These are phyloP conservation scores for Lycocerus yunnanus DNA, from an alignment of 2,888 invertebrate species.

Conservation along the genomic window DNA sequence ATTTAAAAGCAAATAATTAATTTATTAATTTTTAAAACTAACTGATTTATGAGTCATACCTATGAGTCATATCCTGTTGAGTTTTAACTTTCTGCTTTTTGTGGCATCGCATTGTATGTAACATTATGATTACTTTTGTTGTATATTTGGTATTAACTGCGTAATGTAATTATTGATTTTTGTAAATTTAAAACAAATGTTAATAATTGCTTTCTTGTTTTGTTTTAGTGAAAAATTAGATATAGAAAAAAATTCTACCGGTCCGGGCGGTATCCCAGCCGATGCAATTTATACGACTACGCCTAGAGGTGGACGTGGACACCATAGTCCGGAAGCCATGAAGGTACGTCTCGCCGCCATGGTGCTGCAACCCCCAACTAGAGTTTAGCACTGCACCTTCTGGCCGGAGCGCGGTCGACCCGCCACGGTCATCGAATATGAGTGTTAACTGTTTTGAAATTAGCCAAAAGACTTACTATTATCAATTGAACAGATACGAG, in stretches of 20 bases:
- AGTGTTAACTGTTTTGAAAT: constrained; percentile 52
- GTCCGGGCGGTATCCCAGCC: constrained; percentile 68
- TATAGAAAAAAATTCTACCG: constrained; percentile 56
- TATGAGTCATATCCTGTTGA: too few species aligned
- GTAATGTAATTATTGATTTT: too few species aligned
- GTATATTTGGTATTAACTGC: too few species aligned
- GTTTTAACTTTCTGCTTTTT: too few species aligned
- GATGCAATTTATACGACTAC: constrained; percentile 74
- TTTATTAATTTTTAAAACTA: too few species aligned
- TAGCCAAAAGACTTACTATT: constrained; percentile 16
- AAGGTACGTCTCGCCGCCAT: constrained; percentile 90
- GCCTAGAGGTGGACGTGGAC: constrained; percentile 43
- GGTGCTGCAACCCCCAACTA: constrained; percentile 87
- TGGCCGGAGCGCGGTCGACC: constrained; percentile 48
- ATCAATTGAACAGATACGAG: neutral
- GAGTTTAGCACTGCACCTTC: constrained; percentile 66
- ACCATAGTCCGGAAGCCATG: constrained; percentile 71
- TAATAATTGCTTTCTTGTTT: neutral
- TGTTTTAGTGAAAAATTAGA: constrained; percentile 52
- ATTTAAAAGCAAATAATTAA: too few species aligned
- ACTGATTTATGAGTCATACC: too few species aligned
- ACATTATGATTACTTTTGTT: too few species aligned
- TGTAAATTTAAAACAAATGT: too few species aligned
- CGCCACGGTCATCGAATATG: constrained; percentile 54
- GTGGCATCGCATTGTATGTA: too few species aligned